Conservation (phyloP, 2,888 invertebrate genomes). For the Plebejus melissa region DNA sequence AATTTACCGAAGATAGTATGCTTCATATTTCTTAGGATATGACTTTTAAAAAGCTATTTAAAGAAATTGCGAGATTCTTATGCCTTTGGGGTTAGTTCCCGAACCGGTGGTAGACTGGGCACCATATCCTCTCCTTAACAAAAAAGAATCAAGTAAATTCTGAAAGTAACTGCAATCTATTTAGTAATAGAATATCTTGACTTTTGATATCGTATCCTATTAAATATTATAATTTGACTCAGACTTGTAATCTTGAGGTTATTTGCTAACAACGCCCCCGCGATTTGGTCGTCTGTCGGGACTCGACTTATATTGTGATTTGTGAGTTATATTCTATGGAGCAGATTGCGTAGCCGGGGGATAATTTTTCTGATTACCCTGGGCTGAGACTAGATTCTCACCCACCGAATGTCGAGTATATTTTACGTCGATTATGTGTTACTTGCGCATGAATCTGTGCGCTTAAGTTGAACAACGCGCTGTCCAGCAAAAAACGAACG, state of each 20-base stretch:
- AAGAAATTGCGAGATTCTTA: neutral
- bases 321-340: neutral
- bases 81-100: neutral
- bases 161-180: neutral
- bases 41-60: neutral
- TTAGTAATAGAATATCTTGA: neutral
- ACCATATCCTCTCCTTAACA: too few relatives aligned
- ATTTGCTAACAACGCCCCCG: conserved; percentile 8
- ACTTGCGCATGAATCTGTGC: too few relatives aligned
- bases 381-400: neutral
- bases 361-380: conserved; percentile 16
- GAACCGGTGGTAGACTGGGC: too few relatives aligned
- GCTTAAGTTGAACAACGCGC: too few relatives aligned
- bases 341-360: neutral
- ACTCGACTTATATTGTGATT: neutral
- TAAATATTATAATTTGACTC: neutral
- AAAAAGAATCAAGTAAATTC: too few relatives aligned
- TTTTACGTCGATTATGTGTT: too few relatives aligned
- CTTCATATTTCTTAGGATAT: neutral
- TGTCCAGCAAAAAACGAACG: too few relatives aligned
- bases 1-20: neutral
- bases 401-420: neutral
- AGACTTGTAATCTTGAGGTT: neutral
- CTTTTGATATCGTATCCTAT: neutral
- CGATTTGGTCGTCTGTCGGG: neutral